A percentile compares a stretch with the other conserved stretches of the same genome.
These are phyloP conservation scores for Pasiphila rectangulata DNA, from an alignment of 2,888 invertebrate genomes.

Conservation along the genomic window DNA sequence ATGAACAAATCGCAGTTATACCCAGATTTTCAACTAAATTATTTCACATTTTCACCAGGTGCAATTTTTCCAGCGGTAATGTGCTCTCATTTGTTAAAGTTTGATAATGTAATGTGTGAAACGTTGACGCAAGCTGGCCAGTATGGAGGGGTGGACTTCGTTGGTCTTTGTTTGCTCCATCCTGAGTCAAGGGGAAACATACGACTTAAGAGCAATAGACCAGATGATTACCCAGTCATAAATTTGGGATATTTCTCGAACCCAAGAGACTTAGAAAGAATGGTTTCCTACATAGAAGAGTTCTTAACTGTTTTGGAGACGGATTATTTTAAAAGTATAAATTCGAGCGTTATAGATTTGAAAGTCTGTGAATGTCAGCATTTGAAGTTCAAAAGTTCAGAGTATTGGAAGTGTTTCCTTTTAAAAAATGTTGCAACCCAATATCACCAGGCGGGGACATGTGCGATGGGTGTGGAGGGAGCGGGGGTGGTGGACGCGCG, in stretches of 20 bases:
- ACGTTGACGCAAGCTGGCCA: conserved; percentile 11
- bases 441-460: conserved; percentile 67
- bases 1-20: conserved; percentile 37
- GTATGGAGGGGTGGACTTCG: conserved; percentile 7
- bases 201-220: conserved; percentile 74
- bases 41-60: conserved; percentile 10
- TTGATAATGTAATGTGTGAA: conserved; percentile 18
- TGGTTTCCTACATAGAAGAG: conserved; percentile 20
- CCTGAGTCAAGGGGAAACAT: conserved; percentile 28
- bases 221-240: conserved; percentile 63
- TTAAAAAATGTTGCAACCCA: conserved; percentile 78
- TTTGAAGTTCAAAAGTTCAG: conserved; percentile 35
- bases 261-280: conserved; percentile 22
- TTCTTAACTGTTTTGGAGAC: conserved; percentile 25
- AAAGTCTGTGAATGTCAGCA: conserved; percentile 38
- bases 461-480: conserved; percentile 47
- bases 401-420: conserved; percentile 53
- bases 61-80: conserved; percentile 15
- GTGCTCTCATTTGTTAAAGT: conserved; percentile 20
- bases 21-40: conserved; percentile 44
- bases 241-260: conserved; percentile 25
- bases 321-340: conserved; percentile 24
- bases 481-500: conserved; percentile 52
- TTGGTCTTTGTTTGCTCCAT: conserved; percentile 17
- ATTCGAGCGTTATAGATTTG: conserved; percentile 38